Percentiles rank a stretch among this genome's conserved stretches.
These are phyloP conservation scores for Thaumetopoea pityocampa DNA, from an alignment of 1,140 invertebrate genomes.

Conservation along the genomic window DNA sequence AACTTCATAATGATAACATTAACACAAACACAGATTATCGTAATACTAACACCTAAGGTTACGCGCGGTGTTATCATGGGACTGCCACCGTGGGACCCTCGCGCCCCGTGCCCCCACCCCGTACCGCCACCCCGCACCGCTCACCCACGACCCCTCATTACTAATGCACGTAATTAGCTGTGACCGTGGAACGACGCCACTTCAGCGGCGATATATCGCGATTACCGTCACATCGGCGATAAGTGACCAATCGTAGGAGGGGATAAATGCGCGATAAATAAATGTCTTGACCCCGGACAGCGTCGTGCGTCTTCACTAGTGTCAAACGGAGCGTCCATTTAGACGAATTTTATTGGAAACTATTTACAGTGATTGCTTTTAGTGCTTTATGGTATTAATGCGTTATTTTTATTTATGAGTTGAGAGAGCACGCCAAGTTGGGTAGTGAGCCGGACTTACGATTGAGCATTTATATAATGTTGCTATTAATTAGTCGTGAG, in stretches of 20 bases:
- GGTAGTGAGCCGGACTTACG: too few relatives aligned
- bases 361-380: slow-evolving; percentile 16
- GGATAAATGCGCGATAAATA: slow-evolving; percentile 36
- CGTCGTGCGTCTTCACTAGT: slow-evolving; percentile 59
- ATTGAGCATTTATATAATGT: too few relatives aligned
- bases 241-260: slow-evolving; percentile 43
- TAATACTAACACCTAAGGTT: too few relatives aligned
- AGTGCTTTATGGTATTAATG: background rate
- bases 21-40: too few relatives aligned
- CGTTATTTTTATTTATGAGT: too few relatives aligned
- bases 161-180: slow-evolving; percentile 69
- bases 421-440: too few relatives aligned
- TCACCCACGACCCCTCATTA: slow-evolving; percentile 40
- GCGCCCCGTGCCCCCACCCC: slow-evolving; percentile 2
- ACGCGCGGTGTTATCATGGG: background rate
- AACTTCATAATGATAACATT: too few relatives aligned
- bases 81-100: background rate
- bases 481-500: too few relatives aligned
- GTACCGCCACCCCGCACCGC: slow-evolving; percentile 21
- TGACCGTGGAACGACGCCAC: slow-evolving; percentile 43
- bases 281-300: slow-evolving; percentile 36
- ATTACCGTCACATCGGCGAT: slow-evolving; percentile 59
- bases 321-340: slow-evolving; percentile 39
- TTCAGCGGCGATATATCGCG: slow-evolving; percentile 63
- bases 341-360: slow-evolving; percentile 14